Evolutionary conservation across 2,797 vertebrate genomes (phyloP).

Genomic region (Poeciliopsis paucimaculata): DNA sequence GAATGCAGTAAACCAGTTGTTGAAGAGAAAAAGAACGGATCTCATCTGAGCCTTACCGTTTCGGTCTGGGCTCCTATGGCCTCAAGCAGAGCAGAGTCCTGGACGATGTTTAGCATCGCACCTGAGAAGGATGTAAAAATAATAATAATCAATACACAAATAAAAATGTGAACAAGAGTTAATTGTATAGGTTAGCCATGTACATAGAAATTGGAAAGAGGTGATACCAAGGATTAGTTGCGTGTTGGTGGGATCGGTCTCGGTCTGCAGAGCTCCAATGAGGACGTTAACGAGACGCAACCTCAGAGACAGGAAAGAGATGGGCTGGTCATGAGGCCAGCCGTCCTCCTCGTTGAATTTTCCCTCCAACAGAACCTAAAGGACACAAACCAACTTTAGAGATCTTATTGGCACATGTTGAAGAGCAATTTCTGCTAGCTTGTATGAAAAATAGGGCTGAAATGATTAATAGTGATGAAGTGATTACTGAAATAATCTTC

Average conservation of each 20-base stretch:
- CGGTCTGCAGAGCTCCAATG: slow-evolving; percentile 94
- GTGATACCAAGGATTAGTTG: slow-evolving; percentile 92
- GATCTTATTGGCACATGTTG: neutral
- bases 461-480: too few relatives aligned
- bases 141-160: neutral
- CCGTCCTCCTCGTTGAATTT: slow-evolving; percentile 95
- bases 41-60: slow-evolving; percentile 79
- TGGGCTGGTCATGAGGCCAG: slow-evolving; percentile 88
- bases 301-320: slow-evolving; percentile 93
- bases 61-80: slow-evolving; percentile 93
- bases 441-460: neutral
- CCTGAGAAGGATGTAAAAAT: slow-evolving; percentile 70
- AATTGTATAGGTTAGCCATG: neutral
- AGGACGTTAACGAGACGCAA: slow-evolving; percentile 94
- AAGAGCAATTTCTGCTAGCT: neutral
- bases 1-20: neutral
- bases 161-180: neutral
- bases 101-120: slow-evolving; percentile 97
- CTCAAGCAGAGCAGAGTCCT: slow-evolving; percentile 95
- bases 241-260: slow-evolving; percentile 95
- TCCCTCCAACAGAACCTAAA: slow-evolving; percentile 92
- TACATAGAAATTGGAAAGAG: neutral
- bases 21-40: neutral
- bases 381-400: slow-evolving; percentile 8
- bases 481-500: too few relatives aligned